Conservation (phyloP, 2,888 invertebrate species). For the Hypsopygia costalis region DNA sequence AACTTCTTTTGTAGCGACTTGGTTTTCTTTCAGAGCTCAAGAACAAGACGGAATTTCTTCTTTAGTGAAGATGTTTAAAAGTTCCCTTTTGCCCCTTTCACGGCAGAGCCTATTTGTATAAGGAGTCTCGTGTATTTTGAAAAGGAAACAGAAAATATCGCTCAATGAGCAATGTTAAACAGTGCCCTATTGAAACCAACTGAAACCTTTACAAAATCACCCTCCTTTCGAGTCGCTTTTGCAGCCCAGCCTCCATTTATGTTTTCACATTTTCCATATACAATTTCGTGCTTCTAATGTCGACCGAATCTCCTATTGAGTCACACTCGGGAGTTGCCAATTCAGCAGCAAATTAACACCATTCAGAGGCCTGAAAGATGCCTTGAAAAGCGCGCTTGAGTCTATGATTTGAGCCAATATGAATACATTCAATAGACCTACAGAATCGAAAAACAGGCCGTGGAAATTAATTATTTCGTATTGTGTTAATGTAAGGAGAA, state of each 20-base stretch:
- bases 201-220: constrained; percentile 76
- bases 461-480: constrained; percentile 4
- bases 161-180: constrained; percentile 73
- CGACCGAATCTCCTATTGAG: constrained; percentile 61
- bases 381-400: constrained; percentile 27
- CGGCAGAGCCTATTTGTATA: constrained; percentile 37
- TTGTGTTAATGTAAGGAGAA: constrained; percentile 6
- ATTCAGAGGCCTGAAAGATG: constrained; percentile 48
- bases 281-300: constrained; percentile 55
- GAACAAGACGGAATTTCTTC: constrained; percentile 36
- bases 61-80: constrained; percentile 42
- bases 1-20: constrained; percentile 26
- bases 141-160: constrained; percentile 68
- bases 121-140: constrained; percentile 45
- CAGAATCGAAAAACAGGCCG: constrained; percentile 5
- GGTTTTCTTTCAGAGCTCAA: constrained; percentile 23
- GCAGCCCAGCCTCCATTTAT: constrained; percentile 63
- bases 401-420: constrained; percentile 16
- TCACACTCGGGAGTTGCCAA: constrained; percentile 58
- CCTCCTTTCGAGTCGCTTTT: constrained; percentile 65
- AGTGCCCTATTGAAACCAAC: constrained; percentile 66
- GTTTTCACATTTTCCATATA: constrained; percentile 74
- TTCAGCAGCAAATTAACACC: constrained; percentile 69
- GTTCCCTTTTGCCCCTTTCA: constrained; percentile 33
- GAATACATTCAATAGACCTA: constrained; percentile 13